phyloP scores from a whole-genome alignment of 2,113 vertebrate genomes.

The Carollia perspicillata region DNA sequence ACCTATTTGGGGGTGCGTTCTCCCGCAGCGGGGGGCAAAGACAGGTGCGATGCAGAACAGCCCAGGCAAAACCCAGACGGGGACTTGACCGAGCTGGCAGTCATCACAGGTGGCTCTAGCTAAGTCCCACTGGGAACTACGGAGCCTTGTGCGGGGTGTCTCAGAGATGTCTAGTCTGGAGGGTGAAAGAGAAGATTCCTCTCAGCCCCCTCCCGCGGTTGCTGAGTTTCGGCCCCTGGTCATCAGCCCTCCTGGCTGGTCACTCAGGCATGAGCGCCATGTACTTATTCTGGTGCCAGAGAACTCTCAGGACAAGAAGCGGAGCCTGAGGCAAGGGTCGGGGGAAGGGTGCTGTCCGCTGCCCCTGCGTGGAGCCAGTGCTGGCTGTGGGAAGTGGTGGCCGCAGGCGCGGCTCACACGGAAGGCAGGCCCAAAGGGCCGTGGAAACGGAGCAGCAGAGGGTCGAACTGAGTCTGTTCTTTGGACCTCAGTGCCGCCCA shows the following conservation, averaged over 20 bases:
- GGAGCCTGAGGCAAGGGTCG: neutral
- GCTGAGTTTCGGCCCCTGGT: neutral
- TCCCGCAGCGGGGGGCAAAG: neutral
- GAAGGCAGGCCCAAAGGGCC: neutral
- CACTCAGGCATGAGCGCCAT: neutral
- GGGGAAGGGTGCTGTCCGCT: neutral
- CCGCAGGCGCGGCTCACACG: neutral
- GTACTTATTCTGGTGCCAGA: neutral
- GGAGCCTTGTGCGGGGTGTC: neutral
- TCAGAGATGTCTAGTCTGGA: neutral
- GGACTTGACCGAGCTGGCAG: neutral
- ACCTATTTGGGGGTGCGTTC: neutral
- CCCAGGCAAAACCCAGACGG: neutral
- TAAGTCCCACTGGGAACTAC: neutral
- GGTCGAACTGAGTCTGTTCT: too few species aligned
- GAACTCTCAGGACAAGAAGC: neutral
- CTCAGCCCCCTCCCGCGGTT: too few species aligned
- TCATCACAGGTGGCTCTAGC: neutral
- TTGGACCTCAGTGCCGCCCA: neutral
- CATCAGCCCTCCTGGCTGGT: neutral
- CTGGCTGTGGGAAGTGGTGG: neutral
- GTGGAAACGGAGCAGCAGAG: neutral
- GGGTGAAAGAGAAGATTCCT: too few species aligned
- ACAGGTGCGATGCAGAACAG: neutral
- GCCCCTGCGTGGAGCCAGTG: neutral